Evolutionary conservation across 2,888 invertebrate species (phyloP).

Genomic region (Phyllotreta striolata): DNA sequence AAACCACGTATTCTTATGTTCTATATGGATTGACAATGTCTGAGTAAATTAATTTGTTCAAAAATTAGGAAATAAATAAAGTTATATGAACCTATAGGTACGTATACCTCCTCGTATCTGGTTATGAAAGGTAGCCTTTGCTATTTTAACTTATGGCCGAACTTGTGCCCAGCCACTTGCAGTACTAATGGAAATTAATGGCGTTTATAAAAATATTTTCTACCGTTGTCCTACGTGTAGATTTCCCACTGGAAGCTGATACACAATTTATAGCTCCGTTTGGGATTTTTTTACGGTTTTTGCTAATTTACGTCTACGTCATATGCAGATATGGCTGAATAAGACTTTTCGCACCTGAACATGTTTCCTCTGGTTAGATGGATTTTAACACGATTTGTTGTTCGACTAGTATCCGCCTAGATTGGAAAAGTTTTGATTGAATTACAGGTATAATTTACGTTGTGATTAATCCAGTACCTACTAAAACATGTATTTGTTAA

Average conservation of each 20-base stretch:
- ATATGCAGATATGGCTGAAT: slow-evolving; percentile 8
- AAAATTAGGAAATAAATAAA: no score
- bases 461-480: background rate
- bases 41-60: no score
- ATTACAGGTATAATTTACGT: background rate
- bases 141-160: slow-evolving; percentile 42
- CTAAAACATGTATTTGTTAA: no score
- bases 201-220: slow-evolving; percentile 41
- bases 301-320: slow-evolving; percentile 11
- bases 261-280: slow-evolving; percentile 28
- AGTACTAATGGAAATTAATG: slow-evolving; percentile 48
- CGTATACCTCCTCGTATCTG: background rate
- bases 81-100: no score
- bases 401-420: background rate
- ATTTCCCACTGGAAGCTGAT: slow-evolving; percentile 17
- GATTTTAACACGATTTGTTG: slow-evolving; percentile 1
- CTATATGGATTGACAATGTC: no score
- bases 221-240: slow-evolving; percentile 14
- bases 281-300: slow-evolving; percentile 9
- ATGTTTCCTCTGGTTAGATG: background rate
- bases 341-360: slow-evolving; percentile 2
- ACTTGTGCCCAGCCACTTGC: slow-evolving; percentile 48
- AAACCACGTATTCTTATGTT: no score
- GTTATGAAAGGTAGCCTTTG: background rate
- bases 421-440: slow-evolving; percentile 2